Evolutionary conservation across 64 coral and sea anemone genomes (phyloP).

Genomic region (Pachyseris speciosa): DNA sequence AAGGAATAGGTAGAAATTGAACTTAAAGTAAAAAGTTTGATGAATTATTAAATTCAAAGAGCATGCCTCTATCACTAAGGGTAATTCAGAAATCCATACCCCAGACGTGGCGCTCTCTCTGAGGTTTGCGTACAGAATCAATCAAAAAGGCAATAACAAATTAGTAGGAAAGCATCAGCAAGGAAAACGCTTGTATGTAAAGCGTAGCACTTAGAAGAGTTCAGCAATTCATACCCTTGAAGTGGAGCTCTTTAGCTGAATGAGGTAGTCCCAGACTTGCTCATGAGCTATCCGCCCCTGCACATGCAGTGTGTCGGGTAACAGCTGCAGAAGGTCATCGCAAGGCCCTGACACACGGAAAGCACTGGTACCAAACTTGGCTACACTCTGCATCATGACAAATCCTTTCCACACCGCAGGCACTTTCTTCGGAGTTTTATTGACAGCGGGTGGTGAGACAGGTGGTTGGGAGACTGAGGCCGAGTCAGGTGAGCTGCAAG

Average conservation of each 20-base stretch:
- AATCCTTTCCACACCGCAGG: constrained; percentile 97
- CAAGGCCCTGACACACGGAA: constrained; percentile 89
- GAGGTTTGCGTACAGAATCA: too few species aligned
- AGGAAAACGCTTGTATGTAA: neutral
- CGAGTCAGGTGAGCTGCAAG: constrained; percentile 80
- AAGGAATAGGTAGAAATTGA: too few species aligned
- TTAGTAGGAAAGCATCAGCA: too few species aligned
- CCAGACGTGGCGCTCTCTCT: too few species aligned
- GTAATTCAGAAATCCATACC: too few species aligned
- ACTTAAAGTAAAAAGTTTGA: too few species aligned
- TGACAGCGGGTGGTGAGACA: constrained; percentile 62
- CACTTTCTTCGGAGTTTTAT: constrained; percentile 66
- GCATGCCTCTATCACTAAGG: too few species aligned
- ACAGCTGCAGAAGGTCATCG: constrained; percentile 84
- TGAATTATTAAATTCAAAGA: too few species aligned
- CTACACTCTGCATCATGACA: constrained; percentile 98
- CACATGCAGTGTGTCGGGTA: constrained; percentile 94
- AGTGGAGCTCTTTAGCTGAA: constrained; percentile 85
- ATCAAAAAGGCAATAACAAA: too few species aligned
- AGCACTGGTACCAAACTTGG: constrained; percentile 96
- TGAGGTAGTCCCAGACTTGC: constrained; percentile 97
- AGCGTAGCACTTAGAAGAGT: too few species aligned
- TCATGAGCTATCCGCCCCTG: constrained; percentile 94
- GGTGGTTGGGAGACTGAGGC: constrained; percentile 35
- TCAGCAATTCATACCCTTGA: constrained; percentile 69